A percentile compares a stretch with the other conserved stretches of the same genome.
These are phyloP conservation scores for Chrysaora quinquecirrha DNA, from an alignment of 30 jellyfish, hydroid and myxozoan species.

Conservation along the genomic window DNA sequence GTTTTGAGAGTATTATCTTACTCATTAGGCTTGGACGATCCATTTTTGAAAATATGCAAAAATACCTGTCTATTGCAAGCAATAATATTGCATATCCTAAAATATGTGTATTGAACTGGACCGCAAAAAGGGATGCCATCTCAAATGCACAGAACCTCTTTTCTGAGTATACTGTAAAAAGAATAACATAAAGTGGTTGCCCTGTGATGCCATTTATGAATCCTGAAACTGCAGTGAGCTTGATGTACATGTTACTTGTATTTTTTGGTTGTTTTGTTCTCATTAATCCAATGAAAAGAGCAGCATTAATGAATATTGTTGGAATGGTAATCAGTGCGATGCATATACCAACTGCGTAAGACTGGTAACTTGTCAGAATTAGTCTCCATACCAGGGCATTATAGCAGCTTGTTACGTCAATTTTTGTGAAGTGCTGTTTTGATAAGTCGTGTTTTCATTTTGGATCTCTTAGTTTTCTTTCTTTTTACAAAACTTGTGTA, in stretches of 20 bases:
- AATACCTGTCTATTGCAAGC: conserved; percentile 51
- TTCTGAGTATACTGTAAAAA: conserved; percentile 20
- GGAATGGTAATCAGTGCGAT: conserved; percentile 26
- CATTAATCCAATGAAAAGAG: conserved; percentile 3
- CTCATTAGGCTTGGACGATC: background rate
- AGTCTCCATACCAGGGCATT: conserved; percentile 49
- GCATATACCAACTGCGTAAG: conserved; percentile 17
- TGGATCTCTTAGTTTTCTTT: no score
- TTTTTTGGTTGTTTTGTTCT: conserved; percentile 5
- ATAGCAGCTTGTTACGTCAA: no score
- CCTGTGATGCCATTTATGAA: conserved; percentile 15
- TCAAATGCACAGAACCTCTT: conserved; percentile 15
- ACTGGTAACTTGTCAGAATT: conserved; percentile 14
- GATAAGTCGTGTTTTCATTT: no score
- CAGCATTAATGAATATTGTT: conserved; percentile 13
- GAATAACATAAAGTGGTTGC: conserved; percentile 24
- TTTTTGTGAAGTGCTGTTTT: no score
- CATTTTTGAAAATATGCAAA: conserved; percentile 7
- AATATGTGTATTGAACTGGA: conserved; percentile 30
- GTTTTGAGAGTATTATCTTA: background rate
- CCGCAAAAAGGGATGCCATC: background rate
- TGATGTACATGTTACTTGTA: conserved; percentile 18
- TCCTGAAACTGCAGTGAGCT: conserved; percentile 16
- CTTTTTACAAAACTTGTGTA: no score
- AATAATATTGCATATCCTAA: conserved; percentile 22